Evolutionary conservation across 1,140 invertebrate species (phyloP).

Genomic region (Planococcus citri): DNA sequence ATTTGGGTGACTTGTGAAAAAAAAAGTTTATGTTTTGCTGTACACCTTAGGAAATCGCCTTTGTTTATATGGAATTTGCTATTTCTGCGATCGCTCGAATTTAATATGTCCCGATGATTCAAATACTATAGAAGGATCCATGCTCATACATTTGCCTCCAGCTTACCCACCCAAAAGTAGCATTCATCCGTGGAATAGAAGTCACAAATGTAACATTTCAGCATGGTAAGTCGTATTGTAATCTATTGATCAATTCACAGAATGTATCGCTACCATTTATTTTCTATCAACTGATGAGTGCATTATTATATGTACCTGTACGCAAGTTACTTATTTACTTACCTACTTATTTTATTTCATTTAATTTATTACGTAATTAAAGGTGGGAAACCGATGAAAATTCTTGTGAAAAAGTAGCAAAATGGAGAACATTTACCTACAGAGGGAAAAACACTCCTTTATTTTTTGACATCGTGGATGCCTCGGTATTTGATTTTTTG

Average conservation of each 20-base stretch:
- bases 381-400: slow-evolving; percentile 65
- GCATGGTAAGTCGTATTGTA: slow-evolving; percentile 44
- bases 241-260: no score
- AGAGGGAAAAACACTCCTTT: slow-evolving; percentile 34
- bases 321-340: no score
- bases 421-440: slow-evolving; percentile 30
- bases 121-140: slow-evolving; percentile 60
- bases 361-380: slow-evolving; percentile 13
- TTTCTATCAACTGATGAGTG: no score
- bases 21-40: no score
- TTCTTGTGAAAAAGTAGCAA: slow-evolving; percentile 59
- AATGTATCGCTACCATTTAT: no score
- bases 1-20: no score
- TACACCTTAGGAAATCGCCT: slow-evolving; percentile 36
- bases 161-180: slow-evolving; percentile 47
- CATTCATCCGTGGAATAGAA: slow-evolving; percentile 77
- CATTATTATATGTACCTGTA: no score
- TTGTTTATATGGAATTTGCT: slow-evolving; percentile 82
- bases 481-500: slow-evolving; percentile 81
- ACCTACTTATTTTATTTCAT: no score
- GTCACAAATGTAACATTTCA: slow-evolving; percentile 58
- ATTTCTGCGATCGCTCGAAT: slow-evolving; percentile 69
- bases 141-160: slow-evolving; percentile 68
- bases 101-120: slow-evolving; percentile 66
- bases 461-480: slow-evolving; percentile 75